Evolutionary conservation across 1,140 invertebrate species (phyloP), one percentile per base, ranked within the genome.

Genomic region (Hylaeus anthracinus): DNA sequence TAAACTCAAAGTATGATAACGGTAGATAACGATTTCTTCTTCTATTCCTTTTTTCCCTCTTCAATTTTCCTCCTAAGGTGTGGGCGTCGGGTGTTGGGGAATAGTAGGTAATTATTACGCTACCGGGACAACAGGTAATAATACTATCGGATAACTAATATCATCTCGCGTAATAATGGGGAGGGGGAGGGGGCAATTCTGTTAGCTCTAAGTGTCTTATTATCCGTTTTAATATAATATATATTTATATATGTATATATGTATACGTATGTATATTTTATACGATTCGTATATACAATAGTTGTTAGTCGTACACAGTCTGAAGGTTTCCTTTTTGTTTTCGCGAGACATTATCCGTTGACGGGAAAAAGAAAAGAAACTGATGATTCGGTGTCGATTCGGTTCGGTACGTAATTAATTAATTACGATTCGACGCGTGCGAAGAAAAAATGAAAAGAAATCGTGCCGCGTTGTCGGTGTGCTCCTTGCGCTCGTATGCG

Each of bases 71-170:
- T 45, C n/a, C 43, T 66, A 48, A 48, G 5, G 15, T 15, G 39
- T 8, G 60, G 9, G 9, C 37, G 39, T 37, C 1, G 60, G 10
- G 39, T 9, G 64, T 43, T 8, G 0, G 43, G 10, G 26, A 39
- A 15, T 15, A 37, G 51, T 78, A 79, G 61, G 45, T 79, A 74
- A 39, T 26, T 70, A 82, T 37, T 75, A 75, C 73, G 58, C 71
- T 86, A 83, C 60, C 63, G 65, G 77, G 74, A 71, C 74, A 88
- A 88, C 84, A 83, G 72, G 75, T 74, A 88, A 26, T 88, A 88
- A 88, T 88, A 88, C 86, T 88, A 88, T 88, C 61, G 74, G 58
- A 85, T 86, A 88, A 88, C 84, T 82, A 85, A 85, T 82, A 78
- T 86, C 63, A 85, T 84, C 61, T 85, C 64, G n/a, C 73, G 58